Base-by-base conservation (phyloP, 1,140 invertebrate genomes). In the Cardiocondyla obscurior region DNA sequence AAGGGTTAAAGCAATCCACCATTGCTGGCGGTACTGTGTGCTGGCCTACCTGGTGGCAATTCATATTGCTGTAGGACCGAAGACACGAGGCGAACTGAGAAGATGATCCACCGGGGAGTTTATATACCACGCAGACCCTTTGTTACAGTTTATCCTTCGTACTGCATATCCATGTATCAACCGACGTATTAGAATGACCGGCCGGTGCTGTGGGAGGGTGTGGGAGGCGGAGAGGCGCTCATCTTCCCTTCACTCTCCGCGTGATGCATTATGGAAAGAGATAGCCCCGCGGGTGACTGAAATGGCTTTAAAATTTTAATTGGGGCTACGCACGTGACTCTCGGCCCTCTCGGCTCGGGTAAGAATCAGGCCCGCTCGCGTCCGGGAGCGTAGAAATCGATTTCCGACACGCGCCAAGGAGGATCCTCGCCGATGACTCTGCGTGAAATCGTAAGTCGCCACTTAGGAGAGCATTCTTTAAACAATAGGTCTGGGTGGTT, bases 121-220 rank as follows among this genome's bases (percentile, higher is more conserved):
- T 93, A 93, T 93, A 93, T 94, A 94, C 74, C 60, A 62, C 70
- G 19, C 72, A 46, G 87, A 89, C 91, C 92, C 92, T 92, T 94
- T 93, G 93, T 93, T 93, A 93, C 91, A 93, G 82, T 92, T 94
- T 92, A 92, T 91, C 89, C 86, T 89, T 85, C 85, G 74, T 70
- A 65, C 85, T 76, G 81, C 83, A 82, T 83, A 85, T 85, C 70
- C 83, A 90, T 85, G 85, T 88, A 86, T 85, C 89, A 84, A 86
- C 86, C 51, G 64, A 74, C 67, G 69, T 87, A 88, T 88, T 87
- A 90, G 86, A 88, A 90, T 87, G 87, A 88, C 84, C 77, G 88
- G 19, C 28, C 58, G 73, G 73, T 16, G 51, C 74, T 67, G 69
- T 84, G 83, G 83, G 69, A 73, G 82, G 81, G 87, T 88, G 86